Conservation (phyloP, 2,113 vertebrate species). For the Oncorhynchus gorbuscha region DNA sequence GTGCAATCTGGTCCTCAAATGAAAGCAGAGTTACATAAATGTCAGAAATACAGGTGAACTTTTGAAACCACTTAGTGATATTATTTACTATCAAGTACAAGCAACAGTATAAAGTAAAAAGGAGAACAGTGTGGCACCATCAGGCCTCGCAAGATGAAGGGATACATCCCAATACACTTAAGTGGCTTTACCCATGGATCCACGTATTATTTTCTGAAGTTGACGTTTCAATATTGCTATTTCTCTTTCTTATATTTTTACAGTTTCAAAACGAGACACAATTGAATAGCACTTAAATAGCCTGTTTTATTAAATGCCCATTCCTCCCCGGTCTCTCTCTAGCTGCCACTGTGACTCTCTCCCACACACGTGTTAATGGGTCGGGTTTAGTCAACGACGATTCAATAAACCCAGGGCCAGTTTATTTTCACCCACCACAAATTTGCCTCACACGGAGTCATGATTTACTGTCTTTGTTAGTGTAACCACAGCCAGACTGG, state of each 20-base stretch:
- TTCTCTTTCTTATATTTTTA: constrained; percentile 17
- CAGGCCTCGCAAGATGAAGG: no score
- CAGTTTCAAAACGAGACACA: constrained; percentile 13
- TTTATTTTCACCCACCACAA: constrained; percentile 66
- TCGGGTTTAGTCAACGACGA: constrained; percentile 67
- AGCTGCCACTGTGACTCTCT: constrained; percentile 30
- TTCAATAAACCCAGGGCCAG: constrained; percentile 66
- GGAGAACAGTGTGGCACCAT: no score
- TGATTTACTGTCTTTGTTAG: constrained; percentile 77
- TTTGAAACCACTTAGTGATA: no score
- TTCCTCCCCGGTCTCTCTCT: constrained; percentile 28
- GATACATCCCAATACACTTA: no score
- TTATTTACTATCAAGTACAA: no score
- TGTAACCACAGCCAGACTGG: constrained; percentile 76
- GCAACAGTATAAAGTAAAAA: no score
- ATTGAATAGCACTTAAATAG: constrained; percentile 14
- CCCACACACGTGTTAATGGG: constrained; percentile 53
- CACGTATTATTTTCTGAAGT: no score
- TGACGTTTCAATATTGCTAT: neutral
- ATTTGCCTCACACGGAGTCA: constrained; percentile 74
- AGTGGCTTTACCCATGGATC: no score
- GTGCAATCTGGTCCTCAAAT: neutral
- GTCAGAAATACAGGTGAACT: no score
- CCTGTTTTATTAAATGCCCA: constrained; percentile 7
- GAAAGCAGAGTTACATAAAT: no score